Evolutionary conservation across 2,888 invertebrate species (phyloP), one percentile per base, ranked within the genome.

Genomic region (Oeneis ivallda): DNA sequence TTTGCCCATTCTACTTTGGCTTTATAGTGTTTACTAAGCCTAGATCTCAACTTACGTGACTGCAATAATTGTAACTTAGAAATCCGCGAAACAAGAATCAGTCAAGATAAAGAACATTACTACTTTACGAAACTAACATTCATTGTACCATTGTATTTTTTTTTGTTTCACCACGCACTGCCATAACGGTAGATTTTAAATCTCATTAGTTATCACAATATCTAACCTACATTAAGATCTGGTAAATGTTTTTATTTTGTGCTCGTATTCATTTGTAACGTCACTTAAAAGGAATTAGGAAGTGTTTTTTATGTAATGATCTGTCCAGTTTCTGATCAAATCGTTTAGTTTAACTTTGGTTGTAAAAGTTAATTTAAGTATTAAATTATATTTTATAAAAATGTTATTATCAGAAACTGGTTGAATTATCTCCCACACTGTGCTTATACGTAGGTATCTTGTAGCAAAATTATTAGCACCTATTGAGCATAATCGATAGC

Each of bases 161-260:
- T 77, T 84, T 83, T 83, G 80, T 86, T 79, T 84, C 81, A 80
- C 83, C 83, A 84, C 85, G 85, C 84, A 80, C 80, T 80, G 85
- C 83, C 83, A 80, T 77, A 79, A 81, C 84, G 82, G 85, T 81
- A 85, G 84, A 83, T 83, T 83, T 83, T 79, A 84, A 92, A 91
- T 92, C 91, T 92, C 91, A 90, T 86, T 84, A 84, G 82, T 87
- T 92, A 92, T 92, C 91, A 92, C 91, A 90, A 84, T 87, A 85
- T 85, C 84, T 90, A 89, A 84, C 85, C 86, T 90, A 90, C 78
- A 81, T 80, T 84, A 89, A 89, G 89, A 89, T 89, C 87, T 88
- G 88, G 83, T 82, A 83, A 84, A 86, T 80, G 84, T 82, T 84
- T 85, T 84, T 85, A 17, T 56, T 56, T 89, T 90, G 89, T 90